Conservation (phyloP, 2,113 vertebrate species). For the Fregetta grallaria region DNA sequence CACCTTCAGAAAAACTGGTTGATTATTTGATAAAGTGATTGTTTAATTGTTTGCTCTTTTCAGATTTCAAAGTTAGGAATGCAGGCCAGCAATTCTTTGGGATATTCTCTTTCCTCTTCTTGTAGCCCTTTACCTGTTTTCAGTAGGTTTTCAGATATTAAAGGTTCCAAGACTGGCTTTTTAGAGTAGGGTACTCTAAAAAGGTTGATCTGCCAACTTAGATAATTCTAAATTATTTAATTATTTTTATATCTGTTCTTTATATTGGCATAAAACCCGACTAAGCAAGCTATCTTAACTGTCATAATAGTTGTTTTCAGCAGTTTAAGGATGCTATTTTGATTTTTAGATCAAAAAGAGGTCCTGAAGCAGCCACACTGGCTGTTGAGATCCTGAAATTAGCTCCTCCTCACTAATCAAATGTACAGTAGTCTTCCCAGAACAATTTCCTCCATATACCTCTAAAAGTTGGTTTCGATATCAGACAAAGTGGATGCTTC, state of each 20-base stretch:
- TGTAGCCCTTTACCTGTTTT: neutral
- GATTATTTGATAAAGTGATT: neutral
- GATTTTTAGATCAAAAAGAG: neutral
- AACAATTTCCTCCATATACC: neutral
- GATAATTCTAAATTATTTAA: neutral
- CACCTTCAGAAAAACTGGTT: neutral
- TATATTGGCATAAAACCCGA: neutral
- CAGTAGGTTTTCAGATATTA: neutral
- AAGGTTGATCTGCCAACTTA: neutral
- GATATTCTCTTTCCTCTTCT: neutral
- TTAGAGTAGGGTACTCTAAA: neutral
- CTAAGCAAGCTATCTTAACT: neutral
- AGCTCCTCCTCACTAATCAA: neutral
- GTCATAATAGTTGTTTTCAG: neutral
- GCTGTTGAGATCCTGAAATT: neutral
- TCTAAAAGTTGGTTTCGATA: neutral
- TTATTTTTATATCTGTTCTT: neutral
- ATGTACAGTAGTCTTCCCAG: neutral
- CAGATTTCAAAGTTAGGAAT: neutral
- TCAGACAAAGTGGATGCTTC: neutral
- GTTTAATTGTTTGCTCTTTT: neutral
- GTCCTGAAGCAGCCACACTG: neutral
- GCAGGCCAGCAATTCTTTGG: neutral
- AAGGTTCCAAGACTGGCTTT: neutral
- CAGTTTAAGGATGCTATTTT: neutral